phyloP scores from a whole-genome alignment of 2,888 invertebrate genomes.

The Agrilus biguttatus region DNA sequence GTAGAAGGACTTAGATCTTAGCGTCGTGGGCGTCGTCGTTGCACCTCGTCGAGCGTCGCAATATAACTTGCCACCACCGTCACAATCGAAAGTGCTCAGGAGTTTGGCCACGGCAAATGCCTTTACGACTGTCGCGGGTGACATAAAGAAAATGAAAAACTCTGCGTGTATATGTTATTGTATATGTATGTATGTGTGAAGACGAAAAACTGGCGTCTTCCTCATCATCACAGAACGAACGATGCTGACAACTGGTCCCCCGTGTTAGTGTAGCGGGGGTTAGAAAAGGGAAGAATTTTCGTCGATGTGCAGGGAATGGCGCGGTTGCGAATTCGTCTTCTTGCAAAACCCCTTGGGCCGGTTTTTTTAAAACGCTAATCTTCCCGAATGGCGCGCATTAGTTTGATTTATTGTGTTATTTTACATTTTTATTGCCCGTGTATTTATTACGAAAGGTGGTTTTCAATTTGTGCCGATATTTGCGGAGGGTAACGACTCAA shows the following conservation, averaged over 20 bases:
- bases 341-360: slow-evolving; percentile 1
- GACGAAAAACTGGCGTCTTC: background rate
- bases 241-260: slow-evolving; percentile 28
- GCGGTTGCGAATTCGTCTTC: background rate
- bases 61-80: slow-evolving; percentile 11
- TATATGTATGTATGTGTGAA: slow-evolving; percentile 13
- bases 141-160: slow-evolving; percentile 85
- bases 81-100: slow-evolving; percentile 35
- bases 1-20: no score
- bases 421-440: slow-evolving; percentile 36
- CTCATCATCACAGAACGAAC: slow-evolving; percentile 11
- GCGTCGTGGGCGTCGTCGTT: no score
- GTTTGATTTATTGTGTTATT: slow-evolving; percentile 35
- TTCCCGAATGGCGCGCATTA: slow-evolving; percentile 35
- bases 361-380: slow-evolving; percentile 34
- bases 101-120: slow-evolving; percentile 79
- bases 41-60: no score
- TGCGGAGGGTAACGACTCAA: background rate
- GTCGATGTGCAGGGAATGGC: no score
- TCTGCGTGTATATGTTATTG: slow-evolving; percentile 36
- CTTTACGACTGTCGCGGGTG: slow-evolving; percentile 74
- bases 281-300: background rate
- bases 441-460: slow-evolving; percentile 31
- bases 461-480: slow-evolving; percentile 26
- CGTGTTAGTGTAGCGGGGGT: background rate